These are phyloP conservation scores for Rhombomys opimus DNA, from an alignment of 2,113 vertebrate genomes.

Conservation along the genomic window DNA sequence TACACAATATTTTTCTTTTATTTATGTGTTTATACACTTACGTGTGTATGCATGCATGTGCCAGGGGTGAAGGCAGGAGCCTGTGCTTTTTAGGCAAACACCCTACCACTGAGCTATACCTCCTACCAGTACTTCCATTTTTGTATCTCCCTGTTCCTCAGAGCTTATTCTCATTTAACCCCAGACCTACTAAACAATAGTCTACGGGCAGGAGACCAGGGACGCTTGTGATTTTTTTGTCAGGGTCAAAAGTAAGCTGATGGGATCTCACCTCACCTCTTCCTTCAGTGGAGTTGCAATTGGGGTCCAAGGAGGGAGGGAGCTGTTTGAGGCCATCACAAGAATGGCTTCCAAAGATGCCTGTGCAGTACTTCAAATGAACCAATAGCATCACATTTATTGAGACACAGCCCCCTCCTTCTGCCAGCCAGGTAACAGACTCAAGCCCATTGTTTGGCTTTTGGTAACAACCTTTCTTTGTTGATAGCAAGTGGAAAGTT, in stretches of 20 bases:
- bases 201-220: neutral
- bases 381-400: neutral
- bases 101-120: neutral
- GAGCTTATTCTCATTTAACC: neutral
- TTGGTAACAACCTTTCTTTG: constrained; percentile 50
- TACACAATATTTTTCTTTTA: neutral
- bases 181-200: neutral
- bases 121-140: neutral
- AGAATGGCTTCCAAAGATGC: neutral
- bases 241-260: neutral
- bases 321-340: neutral
- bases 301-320: neutral
- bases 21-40: neutral
- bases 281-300: neutral
- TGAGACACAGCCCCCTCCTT: neutral
- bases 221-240: neutral
- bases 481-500: constrained; percentile 79
- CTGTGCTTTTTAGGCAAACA: neutral
- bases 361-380: neutral
- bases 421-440: constrained; percentile 64
- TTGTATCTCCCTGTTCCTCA: constrained; percentile 14
- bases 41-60: neutral
- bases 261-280: neutral
- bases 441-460: constrained; percentile 28
- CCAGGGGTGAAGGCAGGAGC: too few species aligned